Conservation (phyloP, 2,888 invertebrate species). For the Chymomyza amoena region DNA sequence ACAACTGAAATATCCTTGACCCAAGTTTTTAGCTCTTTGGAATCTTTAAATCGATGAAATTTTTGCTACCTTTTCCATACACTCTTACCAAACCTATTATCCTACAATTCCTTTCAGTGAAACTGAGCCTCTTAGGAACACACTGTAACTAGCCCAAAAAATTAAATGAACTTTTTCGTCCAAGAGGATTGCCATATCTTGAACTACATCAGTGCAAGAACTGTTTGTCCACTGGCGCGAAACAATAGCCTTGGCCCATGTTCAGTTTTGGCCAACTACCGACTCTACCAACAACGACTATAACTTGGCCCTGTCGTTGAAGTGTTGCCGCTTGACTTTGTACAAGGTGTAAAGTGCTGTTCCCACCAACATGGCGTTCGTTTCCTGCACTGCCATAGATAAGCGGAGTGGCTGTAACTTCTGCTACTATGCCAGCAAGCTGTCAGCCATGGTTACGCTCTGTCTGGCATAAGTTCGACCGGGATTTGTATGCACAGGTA, state of each 20-base stretch:
- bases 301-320: background rate
- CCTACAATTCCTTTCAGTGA: no score
- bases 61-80: no score
- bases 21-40: no score
- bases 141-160: no score
- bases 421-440: background rate
- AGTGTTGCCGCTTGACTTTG: background rate
- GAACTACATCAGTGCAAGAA: background rate
- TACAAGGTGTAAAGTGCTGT: conserved; percentile 63
- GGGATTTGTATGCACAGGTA: conserved; percentile 45
- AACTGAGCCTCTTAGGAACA: background rate
- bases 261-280: background rate
- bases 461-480: conserved; percentile 29
- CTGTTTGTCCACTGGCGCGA: background rate
- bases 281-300: background rate
- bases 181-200: background rate
- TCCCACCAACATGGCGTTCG: conserved; percentile 59
- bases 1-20: no score
- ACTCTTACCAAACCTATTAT: no score
- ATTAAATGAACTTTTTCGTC: conserved; percentile 8
- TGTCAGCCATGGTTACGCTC: conserved; percentile 55
- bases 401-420: background rate
- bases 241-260: background rate
- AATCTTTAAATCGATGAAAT: no score
- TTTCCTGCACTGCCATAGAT: conserved; percentile 22